These are phyloP conservation scores for Rhinoptilus africanus DNA, from an alignment of 2,113 vertebrate species.

Conservation along the genomic window DNA sequence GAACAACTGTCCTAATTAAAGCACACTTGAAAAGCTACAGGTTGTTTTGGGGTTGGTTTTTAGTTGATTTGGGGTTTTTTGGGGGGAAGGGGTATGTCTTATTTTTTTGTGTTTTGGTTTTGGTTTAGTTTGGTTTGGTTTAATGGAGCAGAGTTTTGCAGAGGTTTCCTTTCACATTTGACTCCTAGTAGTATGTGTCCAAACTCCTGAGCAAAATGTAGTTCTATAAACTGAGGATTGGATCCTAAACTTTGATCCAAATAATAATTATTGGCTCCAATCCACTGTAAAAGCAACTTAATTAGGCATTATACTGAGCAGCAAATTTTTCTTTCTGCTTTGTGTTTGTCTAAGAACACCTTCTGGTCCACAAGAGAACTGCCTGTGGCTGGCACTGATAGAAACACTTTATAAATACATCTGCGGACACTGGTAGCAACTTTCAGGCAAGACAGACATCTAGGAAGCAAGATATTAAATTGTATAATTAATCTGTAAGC, in stretches of 20 bases:
- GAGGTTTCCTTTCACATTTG: not conserved
- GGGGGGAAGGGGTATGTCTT: too few species aligned
- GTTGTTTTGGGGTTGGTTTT: not conserved
- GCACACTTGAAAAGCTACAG: not conserved
- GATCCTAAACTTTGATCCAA: not conserved
- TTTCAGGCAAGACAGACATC: not conserved
- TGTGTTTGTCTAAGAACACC: not conserved
- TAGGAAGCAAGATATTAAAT: not conserved
- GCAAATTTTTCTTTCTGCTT: not conserved
- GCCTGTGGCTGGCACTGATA: not conserved
- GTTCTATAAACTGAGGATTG: fast-evolving
- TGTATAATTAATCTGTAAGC: not conserved
- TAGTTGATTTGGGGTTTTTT: too few species aligned
- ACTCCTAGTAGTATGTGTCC: fast-evolving
- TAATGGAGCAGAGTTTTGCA: fast-evolving
- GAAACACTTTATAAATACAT: fast-evolving
- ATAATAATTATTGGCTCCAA: fast-evolving
- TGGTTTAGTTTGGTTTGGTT: not conserved
- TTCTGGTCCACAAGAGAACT: not conserved
- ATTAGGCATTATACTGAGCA: not conserved
- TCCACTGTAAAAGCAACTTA: not conserved
- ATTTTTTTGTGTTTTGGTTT: too few species aligned
- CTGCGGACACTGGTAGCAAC: not conserved
- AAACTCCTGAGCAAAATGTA: not conserved
- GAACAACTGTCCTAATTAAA: not conserved